Percentiles rank a stretch among this genome's conserved stretches.
Evolutionary conservation across 2,888 invertebrate species (phyloP).

Genomic region (Neria commutata): DNA sequence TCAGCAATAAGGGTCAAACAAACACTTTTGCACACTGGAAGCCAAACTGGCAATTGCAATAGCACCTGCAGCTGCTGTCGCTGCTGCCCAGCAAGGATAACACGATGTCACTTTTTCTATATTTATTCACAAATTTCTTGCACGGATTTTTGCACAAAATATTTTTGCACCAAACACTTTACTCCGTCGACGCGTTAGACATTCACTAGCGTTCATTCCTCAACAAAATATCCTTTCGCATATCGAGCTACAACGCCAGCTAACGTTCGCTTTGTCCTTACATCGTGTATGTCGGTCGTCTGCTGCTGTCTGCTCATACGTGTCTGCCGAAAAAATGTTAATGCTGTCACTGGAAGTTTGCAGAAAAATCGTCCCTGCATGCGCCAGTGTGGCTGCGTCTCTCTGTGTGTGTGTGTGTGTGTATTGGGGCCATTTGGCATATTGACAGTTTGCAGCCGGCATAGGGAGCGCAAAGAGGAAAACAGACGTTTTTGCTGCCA

Average conservation of each 20-base stretch:
- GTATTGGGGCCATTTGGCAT: conserved; percentile 1
- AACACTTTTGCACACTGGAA: no score
- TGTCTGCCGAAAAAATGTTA: conserved; percentile 34
- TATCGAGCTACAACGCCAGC: neutral
- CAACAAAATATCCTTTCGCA: neutral
- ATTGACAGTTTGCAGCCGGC: conserved; percentile 24
- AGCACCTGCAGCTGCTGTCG: no score
- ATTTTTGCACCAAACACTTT: neutral
- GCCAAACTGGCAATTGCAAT: no score
- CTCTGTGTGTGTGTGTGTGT: neutral
- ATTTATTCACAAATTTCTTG: neutral
- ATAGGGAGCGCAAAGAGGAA: neutral
- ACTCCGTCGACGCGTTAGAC: neutral
- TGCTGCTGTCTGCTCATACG: conserved; percentile 30
- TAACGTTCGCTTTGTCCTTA: conserved; percentile 8
- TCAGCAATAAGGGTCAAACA: no score
- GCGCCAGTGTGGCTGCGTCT: neutral
- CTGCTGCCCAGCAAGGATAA: no score
- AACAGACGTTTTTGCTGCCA: conserved; percentile 20
- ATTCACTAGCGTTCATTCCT: neutral
- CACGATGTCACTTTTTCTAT: no score
- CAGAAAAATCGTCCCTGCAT: neutral
- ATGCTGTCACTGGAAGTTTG: conserved; percentile 12
- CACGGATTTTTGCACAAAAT: neutral
- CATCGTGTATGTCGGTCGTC: conserved; percentile 19